Evolutionary conservation across 2,888 invertebrate species (phyloP), one percentile per base, ranked within the genome.

Genomic region (Lithosia quadra): DNA sequence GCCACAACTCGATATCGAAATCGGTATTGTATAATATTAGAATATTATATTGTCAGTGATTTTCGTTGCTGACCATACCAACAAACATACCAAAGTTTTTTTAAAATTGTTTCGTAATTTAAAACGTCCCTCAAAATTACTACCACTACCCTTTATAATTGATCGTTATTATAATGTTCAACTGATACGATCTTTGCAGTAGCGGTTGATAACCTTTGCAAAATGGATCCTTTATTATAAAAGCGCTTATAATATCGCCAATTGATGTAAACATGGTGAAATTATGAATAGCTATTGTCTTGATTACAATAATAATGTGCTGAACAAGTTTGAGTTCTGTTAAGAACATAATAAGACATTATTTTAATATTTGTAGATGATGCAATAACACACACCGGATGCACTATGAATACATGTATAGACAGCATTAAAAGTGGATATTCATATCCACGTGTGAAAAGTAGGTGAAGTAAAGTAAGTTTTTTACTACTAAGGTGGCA

Each of bases 121-220:
- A 43, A 28, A 56, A 62, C 67, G 58, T 69, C 53, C 74, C 61
- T 64, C 67, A 39, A 78, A 75, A 79, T 77, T 74, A 57, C 53
- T 18, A 9, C 58, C 13, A 68, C 70, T 73, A 73, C 76, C 78
- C 73, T 74, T 62, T 72, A 67, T 79, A 80, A 80, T 76, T 80
- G 73, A 66, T 62, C 71, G 60, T 74, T 80, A 76, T 72, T 72
- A 36, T 67, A 69, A n/a, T 58, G 68, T 64, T 63, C 63, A 43
- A 59, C 68, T 49, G 67, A 70, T 78, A 68, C 69, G 69, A 73
- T 73, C 67, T 61, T 61, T 56, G 58, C 58, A 7, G 49, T 72
- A 69, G 36, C 53, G 69, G 78, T 74, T 76, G 57, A 68, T 71
- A 76, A 67, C 79, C 74, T 64, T 39, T 18, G 22, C 8, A 43